These are phyloP conservation scores for Halichoerus grypus DNA, from an alignment of 2,113 vertebrate genomes.

Conservation along the genomic window DNA sequence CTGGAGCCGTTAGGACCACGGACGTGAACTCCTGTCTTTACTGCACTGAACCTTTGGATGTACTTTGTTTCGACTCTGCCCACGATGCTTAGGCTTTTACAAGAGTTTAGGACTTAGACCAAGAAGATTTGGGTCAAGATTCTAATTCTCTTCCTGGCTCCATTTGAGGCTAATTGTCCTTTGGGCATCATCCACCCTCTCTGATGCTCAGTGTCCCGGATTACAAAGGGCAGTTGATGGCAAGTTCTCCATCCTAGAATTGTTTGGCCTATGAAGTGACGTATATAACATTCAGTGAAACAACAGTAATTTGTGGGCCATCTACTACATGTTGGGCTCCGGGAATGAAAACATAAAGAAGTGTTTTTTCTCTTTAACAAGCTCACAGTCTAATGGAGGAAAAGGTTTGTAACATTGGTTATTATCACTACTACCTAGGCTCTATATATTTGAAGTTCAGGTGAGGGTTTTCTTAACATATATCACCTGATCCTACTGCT, in stretches of 20 bases:
- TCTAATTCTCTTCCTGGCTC: neutral
- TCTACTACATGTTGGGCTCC: neutral
- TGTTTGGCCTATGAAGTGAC: neutral
- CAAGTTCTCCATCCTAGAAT: neutral
- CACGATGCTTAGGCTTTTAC: neutral
- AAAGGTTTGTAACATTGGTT: neutral
- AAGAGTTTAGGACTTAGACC: neutral
- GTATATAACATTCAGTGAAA: neutral
- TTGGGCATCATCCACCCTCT: constrained; percentile 2
- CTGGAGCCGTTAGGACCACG: neutral
- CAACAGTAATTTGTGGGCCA: neutral
- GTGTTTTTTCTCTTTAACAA: neutral
- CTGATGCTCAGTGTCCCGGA: neutral
- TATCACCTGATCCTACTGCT: no score
- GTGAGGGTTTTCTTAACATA: neutral
- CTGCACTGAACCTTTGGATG: neutral
- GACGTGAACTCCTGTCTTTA: neutral
- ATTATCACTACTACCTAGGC: neutral
- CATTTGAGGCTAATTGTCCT: neutral
- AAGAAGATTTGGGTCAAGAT: constrained; percentile 20
- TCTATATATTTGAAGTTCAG: neutral
- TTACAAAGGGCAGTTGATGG: neutral
- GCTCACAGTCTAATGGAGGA: neutral
- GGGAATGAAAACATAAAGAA: neutral
- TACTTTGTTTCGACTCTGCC: neutral